These are phyloP conservation scores for Diabrotica undecimpunctata DNA, from an alignment of 1,140 invertebrate genomes.

Conservation along the genomic window DNA sequence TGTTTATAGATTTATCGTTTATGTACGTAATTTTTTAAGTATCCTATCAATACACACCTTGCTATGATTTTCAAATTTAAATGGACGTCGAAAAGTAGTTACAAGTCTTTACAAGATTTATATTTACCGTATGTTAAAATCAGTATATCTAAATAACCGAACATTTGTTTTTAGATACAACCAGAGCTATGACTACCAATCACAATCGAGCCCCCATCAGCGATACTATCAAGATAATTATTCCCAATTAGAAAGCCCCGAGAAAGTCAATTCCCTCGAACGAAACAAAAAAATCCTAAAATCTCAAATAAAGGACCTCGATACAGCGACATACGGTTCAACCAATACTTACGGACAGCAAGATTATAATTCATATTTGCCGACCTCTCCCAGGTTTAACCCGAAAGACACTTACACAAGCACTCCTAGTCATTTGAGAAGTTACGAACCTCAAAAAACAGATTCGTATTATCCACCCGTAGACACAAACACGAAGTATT, in stretches of 20 bases:
- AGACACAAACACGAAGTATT: constrained; percentile 12
- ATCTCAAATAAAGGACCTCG: constrained; percentile 36
- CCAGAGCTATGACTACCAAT: constrained; percentile 27
- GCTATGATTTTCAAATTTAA: too few species aligned
- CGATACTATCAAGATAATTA: constrained; percentile 38
- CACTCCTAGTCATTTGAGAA: constrained; percentile 9
- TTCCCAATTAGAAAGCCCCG: constrained; percentile 42
- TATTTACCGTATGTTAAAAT: too few species aligned
- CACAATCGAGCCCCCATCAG: constrained; percentile 22
- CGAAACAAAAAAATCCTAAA: constrained; percentile 36
- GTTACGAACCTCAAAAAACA: constrained; percentile 9
- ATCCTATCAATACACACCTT: too few species aligned
- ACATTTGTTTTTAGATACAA: constrained; percentile 10
- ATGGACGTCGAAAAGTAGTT: too few species aligned
- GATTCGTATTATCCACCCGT: constrained; percentile 1
- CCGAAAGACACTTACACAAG: constrained; percentile 22
- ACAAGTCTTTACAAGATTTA: too few species aligned
- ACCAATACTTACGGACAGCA: constrained; percentile 36
- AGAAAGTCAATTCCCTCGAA: constrained; percentile 43
- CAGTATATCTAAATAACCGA: too few species aligned
- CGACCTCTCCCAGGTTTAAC: constrained; percentile 11
- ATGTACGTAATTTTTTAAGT: too few species aligned
- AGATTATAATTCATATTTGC: constrained; percentile 9
- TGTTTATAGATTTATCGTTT: too few species aligned
- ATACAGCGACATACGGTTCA: constrained; percentile 38